phyloP scores from a whole-genome alignment of 1,140 invertebrate genomes.

The Trialeurodes vaporariorum region DNA sequence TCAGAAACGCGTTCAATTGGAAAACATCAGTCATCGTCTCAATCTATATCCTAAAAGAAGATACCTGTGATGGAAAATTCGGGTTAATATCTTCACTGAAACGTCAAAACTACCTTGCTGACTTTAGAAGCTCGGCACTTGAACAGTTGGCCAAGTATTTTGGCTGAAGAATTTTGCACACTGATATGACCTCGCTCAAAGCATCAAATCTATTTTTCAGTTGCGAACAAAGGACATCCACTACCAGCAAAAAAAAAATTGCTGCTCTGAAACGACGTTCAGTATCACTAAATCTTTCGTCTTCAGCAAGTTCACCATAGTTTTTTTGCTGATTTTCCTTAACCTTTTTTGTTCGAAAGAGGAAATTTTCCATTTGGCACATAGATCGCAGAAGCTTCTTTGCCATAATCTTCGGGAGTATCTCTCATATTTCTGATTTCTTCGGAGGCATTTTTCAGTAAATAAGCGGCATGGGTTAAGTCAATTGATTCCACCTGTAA shows the following conservation, averaged over 20 bases:
- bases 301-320: not conserved
- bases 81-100: not conserved
- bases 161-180: not conserved
- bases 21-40: conserved; percentile 3
- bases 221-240: not conserved
- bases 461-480: not conserved
- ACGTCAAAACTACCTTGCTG: not conserved
- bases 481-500: not conserved
- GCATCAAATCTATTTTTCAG: not conserved
- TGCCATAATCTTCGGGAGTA: not conserved
- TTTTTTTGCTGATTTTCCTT: not conserved
- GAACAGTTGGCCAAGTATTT: not conserved
- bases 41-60: not conserved
- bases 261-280: not conserved
- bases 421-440: not conserved
- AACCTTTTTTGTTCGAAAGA: not conserved
- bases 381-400: not conserved
- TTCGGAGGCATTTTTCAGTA: not conserved
- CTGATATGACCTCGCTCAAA: not conserved
- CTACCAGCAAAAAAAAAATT: not conserved
- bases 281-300: conserved; percentile 3
- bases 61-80: not conserved
- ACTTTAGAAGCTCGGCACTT: not conserved
- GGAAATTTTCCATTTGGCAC: not conserved
- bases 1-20: not conserved